Percentiles rank a stretch among this genome's conserved stretches.
These are phyloP conservation scores for Eupeodes corollae DNA, from an alignment of 1,140 invertebrate species.

Conservation along the genomic window DNA sequence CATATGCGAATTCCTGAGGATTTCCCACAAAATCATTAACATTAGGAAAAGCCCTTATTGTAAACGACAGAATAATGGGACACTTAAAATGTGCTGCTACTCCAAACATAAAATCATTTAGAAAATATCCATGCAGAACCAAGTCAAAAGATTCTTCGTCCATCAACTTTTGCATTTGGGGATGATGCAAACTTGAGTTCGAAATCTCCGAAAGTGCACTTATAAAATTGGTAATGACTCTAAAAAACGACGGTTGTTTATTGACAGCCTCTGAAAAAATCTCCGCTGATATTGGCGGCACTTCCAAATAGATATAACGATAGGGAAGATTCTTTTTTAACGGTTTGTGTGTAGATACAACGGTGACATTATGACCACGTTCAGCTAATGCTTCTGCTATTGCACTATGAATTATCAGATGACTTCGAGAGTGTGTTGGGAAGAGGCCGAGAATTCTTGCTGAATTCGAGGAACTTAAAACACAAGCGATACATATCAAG, in stretches of 20 bases:
- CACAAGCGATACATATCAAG: not conserved
- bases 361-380: slow-evolving; percentile 20
- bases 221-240: not conserved
- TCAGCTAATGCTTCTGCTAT: slow-evolving; percentile 12
- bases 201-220: not conserved
- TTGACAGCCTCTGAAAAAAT: not conserved
- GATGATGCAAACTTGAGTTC: slow-evolving; percentile 2
- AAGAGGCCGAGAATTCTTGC: slow-evolving; percentile 17
- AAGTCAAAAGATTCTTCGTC: slow-evolving; percentile 9
- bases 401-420: slow-evolving; percentile 15
- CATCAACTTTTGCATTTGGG: slow-evolving; percentile 4
- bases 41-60: slow-evolving; percentile 1
- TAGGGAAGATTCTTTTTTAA: no score
- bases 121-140: slow-evolving; percentile 8
- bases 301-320: no score
- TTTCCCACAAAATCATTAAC: slow-evolving; percentile 7
- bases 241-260: not conserved
- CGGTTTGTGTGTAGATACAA: slow-evolving; percentile 4
- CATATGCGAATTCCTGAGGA: slow-evolving; percentile 7
- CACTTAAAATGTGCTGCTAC: slow-evolving; percentile 11
- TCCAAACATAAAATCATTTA: slow-evolving; percentile 11
- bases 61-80: slow-evolving; percentile 7
- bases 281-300: no score
- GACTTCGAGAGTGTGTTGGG: slow-evolving; percentile 14
- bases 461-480: not conserved